phyloP scores from a whole-genome alignment of 1,140 invertebrate species.

The Theocolax elegans region DNA sequence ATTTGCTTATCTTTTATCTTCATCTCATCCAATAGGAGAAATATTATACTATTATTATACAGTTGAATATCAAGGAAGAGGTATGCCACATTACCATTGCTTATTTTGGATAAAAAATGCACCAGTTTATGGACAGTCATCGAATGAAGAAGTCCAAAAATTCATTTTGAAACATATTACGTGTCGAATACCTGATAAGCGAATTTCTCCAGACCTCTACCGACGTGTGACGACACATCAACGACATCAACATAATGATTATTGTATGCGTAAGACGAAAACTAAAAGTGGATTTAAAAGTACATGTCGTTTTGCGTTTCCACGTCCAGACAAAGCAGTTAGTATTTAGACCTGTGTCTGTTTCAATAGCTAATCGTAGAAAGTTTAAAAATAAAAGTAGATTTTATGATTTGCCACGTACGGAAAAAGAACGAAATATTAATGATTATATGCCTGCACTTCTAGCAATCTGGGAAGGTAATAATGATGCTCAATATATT shows the following conservation, averaged over 20 bases:
- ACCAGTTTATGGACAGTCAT: constrained; percentile 42
- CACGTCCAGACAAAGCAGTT: constrained; percentile 44
- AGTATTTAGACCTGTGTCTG: constrained; percentile 43
- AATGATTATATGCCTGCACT: constrained; percentile 59
- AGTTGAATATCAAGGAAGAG: constrained; percentile 52
- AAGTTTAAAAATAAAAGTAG: constrained; percentile 47
- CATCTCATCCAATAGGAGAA: constrained; percentile 50
- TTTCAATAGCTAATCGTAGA: constrained; percentile 47
- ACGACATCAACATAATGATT: too few species aligned
- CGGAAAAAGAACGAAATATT: constrained; percentile 44
- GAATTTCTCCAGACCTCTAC: constrained; percentile 29
- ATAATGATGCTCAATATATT: constrained; percentile 58
- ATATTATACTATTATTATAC: constrained; percentile 49
- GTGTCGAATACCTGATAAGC: constrained; percentile 45
- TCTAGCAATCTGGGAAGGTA: constrained; percentile 53
- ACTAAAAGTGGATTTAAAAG: constrained; percentile 31
- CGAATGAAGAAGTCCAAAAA: constrained; percentile 48
- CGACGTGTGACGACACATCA: too few species aligned
- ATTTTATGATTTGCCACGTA: constrained; percentile 53
- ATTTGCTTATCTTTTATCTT: constrained; percentile 53
- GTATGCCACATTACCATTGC: constrained; percentile 53
- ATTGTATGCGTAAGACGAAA: too few species aligned
- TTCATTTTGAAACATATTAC: constrained; percentile 56
- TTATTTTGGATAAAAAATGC: constrained; percentile 52
- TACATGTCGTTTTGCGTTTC: constrained; percentile 51